Evolutionary conservation across 2,888 invertebrate species (phyloP), one percentile per base, ranked within the genome.

Genomic region (Cepaea hortensis): DNA sequence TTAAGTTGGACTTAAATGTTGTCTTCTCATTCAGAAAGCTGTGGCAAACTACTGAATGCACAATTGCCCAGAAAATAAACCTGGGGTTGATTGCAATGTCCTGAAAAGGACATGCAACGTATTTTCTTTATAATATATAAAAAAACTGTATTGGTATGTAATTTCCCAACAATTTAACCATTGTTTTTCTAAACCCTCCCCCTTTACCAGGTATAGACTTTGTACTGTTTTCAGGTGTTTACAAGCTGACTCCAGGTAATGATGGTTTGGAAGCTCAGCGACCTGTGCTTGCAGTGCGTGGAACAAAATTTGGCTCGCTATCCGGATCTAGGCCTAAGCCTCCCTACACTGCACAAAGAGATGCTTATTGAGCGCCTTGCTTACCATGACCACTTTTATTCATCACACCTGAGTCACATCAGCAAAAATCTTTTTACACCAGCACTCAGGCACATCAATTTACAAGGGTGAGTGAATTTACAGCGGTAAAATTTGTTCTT

Each of bases 291-390:
- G 77, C 87, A 87, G 50, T 91, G 91, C 68, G 90, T 93, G 65
- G 91, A 91, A 85, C 87, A 88, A 15, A 90, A 91, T 61, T 87
- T 93, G 65, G 89, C 91, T 77, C 87, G 88, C 62, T 90, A 93
- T 61, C 90, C 90, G 13, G 83, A 92, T 79, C 88, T 90, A 48
- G 91, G 91, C 23, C 72, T 87, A 7, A 88, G 88, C 81, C 88
- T 93, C 73, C 92, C 93, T 9, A 91, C 91, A 3, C 84, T 92
- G 2, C 91, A 92, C 88, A 93, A 93, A 88, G 93, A 93, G 88
- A 85, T 90, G 11, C 87, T 93, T 48, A 86, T 93, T 35, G 91
- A 93, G 85, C 87, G 92, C 55, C 88, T 93, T 13, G 90, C 90
- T 15, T 90, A 89, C 87, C 93, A 93, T 90, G 92, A 93, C 85